These are phyloP conservation scores for Therioaphis trifolii DNA, from an alignment of 2,888 invertebrate genomes.

Conservation along the genomic window DNA sequence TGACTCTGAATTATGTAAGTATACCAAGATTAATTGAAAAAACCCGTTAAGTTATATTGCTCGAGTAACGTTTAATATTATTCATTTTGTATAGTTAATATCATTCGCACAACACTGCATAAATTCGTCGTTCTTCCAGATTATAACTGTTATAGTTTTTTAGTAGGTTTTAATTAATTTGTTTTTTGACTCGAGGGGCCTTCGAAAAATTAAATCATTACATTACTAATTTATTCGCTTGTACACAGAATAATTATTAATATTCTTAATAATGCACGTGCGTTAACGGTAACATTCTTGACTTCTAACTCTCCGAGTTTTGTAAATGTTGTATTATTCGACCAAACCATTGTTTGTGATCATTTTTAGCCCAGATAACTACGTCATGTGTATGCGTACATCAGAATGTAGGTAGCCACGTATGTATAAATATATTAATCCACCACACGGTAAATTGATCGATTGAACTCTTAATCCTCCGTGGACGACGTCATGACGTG, in stretches of 20 bases:
- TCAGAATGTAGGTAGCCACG: background rate
- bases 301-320: conserved; percentile 3
- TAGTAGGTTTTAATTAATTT: background rate
- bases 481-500: background rate
- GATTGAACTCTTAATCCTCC: conserved; percentile 1
- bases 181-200: background rate
- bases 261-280: too few relatives aligned
- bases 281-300: background rate
- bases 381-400: background rate
- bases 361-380: background rate
- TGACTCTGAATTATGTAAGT: too few relatives aligned
- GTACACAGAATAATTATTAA: too few relatives aligned
- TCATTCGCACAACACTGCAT: background rate
- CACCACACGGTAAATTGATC: background rate
- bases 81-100: background rate
- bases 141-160: background rate
- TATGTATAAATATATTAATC: background rate
- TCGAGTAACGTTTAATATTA: too few relatives aligned
- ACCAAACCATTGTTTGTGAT: background rate
- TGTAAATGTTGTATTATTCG: conserved; percentile 7
- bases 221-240: too few relatives aligned
- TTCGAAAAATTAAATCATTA: background rate
- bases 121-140: background rate
- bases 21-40: too few relatives aligned
- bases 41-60: background rate